These are phyloP conservation scores for Icerya purchasi DNA, from an alignment of 2,888 invertebrate species.

Conservation along the genomic window DNA sequence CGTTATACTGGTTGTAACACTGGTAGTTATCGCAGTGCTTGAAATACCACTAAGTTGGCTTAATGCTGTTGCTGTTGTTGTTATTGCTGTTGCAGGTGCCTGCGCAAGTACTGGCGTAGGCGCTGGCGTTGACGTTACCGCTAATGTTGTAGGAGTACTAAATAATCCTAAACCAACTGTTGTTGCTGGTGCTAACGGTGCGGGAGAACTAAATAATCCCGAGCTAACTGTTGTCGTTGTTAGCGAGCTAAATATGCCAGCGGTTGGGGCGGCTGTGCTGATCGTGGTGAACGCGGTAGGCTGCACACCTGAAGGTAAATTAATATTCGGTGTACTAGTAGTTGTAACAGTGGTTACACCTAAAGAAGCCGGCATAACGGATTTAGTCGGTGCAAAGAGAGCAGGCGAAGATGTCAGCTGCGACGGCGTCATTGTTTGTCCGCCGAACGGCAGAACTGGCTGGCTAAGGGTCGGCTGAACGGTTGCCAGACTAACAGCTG, in stretches of 20 bases:
- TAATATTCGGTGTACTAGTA: too few species aligned
- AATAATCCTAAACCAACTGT: background rate
- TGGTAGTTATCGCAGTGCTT: background rate
- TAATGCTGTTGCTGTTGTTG: background rate
- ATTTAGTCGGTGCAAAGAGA: too few species aligned
- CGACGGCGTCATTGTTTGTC: too few species aligned
- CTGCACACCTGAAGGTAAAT: too few species aligned
- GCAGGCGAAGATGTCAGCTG: too few species aligned
- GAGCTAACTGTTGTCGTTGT: background rate
- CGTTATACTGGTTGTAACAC: slow-evolving; percentile 2
- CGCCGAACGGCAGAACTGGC: too few species aligned
- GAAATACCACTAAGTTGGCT: background rate
- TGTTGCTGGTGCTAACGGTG: background rate
- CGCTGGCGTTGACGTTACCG: background rate
- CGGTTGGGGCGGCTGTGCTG: too few species aligned
- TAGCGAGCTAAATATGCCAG: too few species aligned
- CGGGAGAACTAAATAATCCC: background rate
- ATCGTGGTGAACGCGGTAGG: too few species aligned
- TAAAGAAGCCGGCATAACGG: too few species aligned
- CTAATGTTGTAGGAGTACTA: background rate
- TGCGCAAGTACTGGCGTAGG: background rate
- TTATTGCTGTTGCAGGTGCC: background rate
- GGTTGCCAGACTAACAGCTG: background rate
- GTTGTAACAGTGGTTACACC: too few species aligned
- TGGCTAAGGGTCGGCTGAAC: background rate